Conservation (phyloP, 2,113 vertebrate species). For the Cyprinus carpio region DNA sequence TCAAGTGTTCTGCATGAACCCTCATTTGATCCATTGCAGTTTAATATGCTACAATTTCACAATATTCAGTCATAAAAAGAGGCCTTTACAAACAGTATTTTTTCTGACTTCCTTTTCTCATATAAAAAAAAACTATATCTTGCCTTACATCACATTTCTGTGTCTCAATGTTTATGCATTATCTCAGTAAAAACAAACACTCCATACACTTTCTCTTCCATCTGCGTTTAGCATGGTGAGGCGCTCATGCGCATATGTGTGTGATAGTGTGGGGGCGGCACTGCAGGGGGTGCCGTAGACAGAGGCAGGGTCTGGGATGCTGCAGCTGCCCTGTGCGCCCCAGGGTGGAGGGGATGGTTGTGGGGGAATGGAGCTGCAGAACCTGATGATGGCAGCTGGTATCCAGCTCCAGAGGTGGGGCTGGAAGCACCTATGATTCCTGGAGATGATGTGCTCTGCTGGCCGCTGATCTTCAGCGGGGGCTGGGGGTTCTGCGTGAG, state of each 20-base stretch:
- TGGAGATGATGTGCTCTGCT: slow-evolving; percentile 41
- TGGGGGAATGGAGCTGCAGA: slow-evolving; percentile 56
- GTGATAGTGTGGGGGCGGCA: slow-evolving; percentile 86
- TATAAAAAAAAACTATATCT: slow-evolving; percentile 25
- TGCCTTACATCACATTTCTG: background rate
- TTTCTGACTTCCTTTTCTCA: background rate
- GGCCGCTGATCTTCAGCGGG: slow-evolving; percentile 62
- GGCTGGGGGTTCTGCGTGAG: slow-evolving; percentile 81
- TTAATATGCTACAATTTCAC: slow-evolving; percentile 31
- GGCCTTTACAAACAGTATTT: slow-evolving; percentile 14
- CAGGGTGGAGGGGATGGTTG: slow-evolving; percentile 66
- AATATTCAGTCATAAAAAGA: slow-evolving; percentile 20
- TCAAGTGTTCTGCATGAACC: slow-evolving; percentile 44
- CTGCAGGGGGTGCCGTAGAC: slow-evolving; percentile 72
- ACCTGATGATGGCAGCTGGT: slow-evolving; percentile 60
- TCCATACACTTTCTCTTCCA: slow-evolving; percentile 38
- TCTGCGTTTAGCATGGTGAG: slow-evolving; percentile 81
- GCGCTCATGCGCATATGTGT: slow-evolving; percentile 89
- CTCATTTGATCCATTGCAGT: background rate
- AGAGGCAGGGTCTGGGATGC: slow-evolving; percentile 70
- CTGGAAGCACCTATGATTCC: slow-evolving; percentile 63
- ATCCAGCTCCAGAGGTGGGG: slow-evolving; percentile 67
- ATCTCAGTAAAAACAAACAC: slow-evolving; percentile 49
- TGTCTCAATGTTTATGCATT: background rate
- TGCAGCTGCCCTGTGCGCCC: slow-evolving; percentile 65